phyloP scores from a whole-genome alignment of 2,113 vertebrate species.

The Ellobius talpinus region DNA sequence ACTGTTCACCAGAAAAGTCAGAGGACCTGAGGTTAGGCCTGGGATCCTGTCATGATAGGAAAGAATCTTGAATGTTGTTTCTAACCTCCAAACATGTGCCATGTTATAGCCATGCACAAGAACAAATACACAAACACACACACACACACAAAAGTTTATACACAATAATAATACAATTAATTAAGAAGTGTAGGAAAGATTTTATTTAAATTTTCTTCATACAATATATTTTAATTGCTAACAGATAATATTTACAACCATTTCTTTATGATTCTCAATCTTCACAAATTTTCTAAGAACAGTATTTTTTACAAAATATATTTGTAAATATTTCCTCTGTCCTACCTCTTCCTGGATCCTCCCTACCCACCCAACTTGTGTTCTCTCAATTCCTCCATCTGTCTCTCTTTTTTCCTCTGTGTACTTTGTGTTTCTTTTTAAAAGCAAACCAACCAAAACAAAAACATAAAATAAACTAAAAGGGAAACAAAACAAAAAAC shows the following conservation, averaged over 20 bases:
- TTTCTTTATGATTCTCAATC: neutral
- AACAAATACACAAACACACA: neutral
- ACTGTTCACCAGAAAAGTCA: neutral
- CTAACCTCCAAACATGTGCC: neutral
- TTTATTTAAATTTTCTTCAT: neutral
- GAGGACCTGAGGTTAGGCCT: neutral
- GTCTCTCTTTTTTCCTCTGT: neutral
- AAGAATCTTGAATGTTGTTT: neutral
- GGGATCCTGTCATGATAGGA: neutral
- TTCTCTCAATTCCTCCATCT: too few relatives aligned
- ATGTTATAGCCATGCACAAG: neutral
- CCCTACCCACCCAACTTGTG: neutral
- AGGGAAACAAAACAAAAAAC: too few relatives aligned
- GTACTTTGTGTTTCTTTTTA: neutral
- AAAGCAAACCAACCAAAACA: neutral
- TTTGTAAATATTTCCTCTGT: neutral
- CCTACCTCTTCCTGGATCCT: too few relatives aligned
- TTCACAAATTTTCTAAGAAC: neutral
- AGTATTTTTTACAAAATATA: neutral
- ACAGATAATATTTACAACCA: neutral
- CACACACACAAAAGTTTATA: neutral
- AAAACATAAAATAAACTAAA: neutral
- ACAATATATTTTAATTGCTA: too few relatives aligned
- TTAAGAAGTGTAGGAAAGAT: neutral
- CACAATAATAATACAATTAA: neutral